A percentile compares a stretch with the other conserved stretches of the same genome.
phyloP scores from a whole-genome alignment of 2,888 invertebrate genomes.

The Dione vanillae region DNA sequence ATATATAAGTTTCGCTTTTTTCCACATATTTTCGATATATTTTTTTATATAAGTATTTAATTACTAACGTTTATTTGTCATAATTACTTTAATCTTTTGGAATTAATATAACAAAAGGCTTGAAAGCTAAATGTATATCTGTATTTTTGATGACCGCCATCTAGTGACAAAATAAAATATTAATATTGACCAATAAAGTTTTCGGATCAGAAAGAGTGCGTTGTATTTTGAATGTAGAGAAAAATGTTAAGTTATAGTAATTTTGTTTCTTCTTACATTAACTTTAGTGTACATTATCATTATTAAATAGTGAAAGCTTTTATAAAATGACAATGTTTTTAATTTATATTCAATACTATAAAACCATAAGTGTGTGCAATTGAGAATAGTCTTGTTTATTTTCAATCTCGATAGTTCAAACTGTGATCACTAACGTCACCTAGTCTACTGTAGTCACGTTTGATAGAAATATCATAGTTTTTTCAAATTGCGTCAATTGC shows the following conservation, averaged over 20 bases:
- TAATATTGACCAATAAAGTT: not conserved
- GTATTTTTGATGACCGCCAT: not conserved
- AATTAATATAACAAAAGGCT: not conserved
- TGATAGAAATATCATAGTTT: conserved; percentile 5
- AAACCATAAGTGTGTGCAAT: too few relatives aligned
- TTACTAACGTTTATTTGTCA: not conserved
- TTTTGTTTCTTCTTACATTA: not conserved
- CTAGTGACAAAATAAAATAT: conserved; percentile 6
- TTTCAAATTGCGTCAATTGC: conserved; percentile 47
- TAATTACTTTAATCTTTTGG: not conserved
- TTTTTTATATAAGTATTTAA: conserved; percentile 1
- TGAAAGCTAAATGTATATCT: too few relatives aligned
- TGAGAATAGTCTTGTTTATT: too few relatives aligned
- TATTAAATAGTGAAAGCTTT: too few relatives aligned
- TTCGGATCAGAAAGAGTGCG: not conserved
- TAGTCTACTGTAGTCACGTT: conserved; percentile 16
- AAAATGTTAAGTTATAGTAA: not conserved
- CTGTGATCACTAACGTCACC: not conserved
- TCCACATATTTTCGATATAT: too few relatives aligned
- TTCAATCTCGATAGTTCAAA: not conserved
- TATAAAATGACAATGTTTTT: too few relatives aligned
- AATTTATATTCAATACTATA: too few relatives aligned
- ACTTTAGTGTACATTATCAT: too few relatives aligned
- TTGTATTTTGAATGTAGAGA: not conserved
- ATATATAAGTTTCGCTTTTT: conserved; percentile 5